Base-by-base conservation (phyloP, 2,888 invertebrate species). In the Choreutis nemorana region DNA sequence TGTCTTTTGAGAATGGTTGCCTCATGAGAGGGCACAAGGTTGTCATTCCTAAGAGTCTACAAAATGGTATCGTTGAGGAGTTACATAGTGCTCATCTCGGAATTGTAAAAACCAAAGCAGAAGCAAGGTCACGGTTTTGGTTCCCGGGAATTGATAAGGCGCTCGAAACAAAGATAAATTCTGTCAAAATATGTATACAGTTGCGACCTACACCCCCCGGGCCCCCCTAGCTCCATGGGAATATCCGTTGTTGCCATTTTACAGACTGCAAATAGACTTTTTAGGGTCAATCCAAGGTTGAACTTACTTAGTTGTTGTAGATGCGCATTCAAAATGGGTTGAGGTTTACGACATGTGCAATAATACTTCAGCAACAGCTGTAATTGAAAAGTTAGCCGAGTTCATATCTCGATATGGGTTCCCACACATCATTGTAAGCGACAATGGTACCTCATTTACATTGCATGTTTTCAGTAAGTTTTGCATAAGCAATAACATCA, bases 391-490 rank as follows among this genome's bases (percentile, higher is more conserved):
- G 32, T 5, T 45, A 10, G 38, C 28, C 12, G 44, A 46, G 4
- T 42, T 33, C 26, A 41, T 48, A 30, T 41, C 45, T 2, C 27
- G 43, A n/a, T 39, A 38, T 11, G 45, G 45, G 0, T 5, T 45
- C n/a, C 38, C 41, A 1, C 23, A 36, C 3, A 37, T 35, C 1
- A 11, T 45, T 16, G 48, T 44, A 1, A 44, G 35, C 14, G 48
- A 48, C 26, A 45, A 45, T 32, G 45, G 38, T 12, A 42, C 41
- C 1, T 21, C 34, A 7, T 46, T 46, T 26, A 21, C 23, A 11
- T 44, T 42, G 1, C 12, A 32, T 9, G 42, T 42, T 12, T 45
- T 44, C 33, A 12, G 23, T 11, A 6, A 28, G 2, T 45, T 45
- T 36, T 44, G 44, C 31, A 8, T 8, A 7, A 12, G 27, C 4